Conservation (phyloP, 2,888 invertebrate genomes). For the Drosophila helvetica region DNA sequence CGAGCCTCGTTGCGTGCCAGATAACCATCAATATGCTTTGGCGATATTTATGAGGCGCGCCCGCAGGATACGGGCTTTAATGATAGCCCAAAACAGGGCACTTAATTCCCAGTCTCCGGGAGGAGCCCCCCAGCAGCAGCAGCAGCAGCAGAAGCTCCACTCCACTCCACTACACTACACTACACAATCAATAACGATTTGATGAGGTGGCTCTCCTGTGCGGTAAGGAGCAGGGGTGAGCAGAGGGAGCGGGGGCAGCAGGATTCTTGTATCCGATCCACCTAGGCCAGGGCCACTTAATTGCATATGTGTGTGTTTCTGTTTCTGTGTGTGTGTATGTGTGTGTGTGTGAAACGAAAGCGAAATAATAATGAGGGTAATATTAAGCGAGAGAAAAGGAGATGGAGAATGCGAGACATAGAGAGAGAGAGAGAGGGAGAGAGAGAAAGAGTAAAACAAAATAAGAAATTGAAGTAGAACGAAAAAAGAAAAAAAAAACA, state of each 20-base stretch:
- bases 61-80: slow-evolving; percentile 78
- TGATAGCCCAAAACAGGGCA: slow-evolving; percentile 76
- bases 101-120: slow-evolving; percentile 67
- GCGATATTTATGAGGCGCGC: slow-evolving; percentile 79
- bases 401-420: background rate
- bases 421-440: background rate
- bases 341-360: slow-evolving; percentile 56
- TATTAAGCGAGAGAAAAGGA: slow-evolving; percentile 47
- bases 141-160: slow-evolving; percentile 32
- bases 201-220: slow-evolving; percentile 58
- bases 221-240: background rate
- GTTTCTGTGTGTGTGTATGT: slow-evolving; percentile 7
- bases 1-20: slow-evolving; percentile 68
- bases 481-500: slow-evolving; percentile 2
- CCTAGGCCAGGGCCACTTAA: slow-evolving; percentile 66
- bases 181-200: slow-evolving; percentile 73
- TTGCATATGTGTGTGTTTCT: slow-evolving; percentile 39
- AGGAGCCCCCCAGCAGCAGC: slow-evolving; percentile 3
- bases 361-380: slow-evolving; percentile 75
- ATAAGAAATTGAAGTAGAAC: slow-evolving; percentile 31
- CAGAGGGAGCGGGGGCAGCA: slow-evolving; percentile 23
- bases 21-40: slow-evolving; percentile 76
- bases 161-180: background rate
- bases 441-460: slow-evolving; percentile 16
- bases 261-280: slow-evolving; percentile 62